Percentiles rank a stretch among this genome's conserved stretches.
Evolutionary conservation across 2,113 vertebrate species (phyloP).

Genomic region (Psophia crepitans): DNA sequence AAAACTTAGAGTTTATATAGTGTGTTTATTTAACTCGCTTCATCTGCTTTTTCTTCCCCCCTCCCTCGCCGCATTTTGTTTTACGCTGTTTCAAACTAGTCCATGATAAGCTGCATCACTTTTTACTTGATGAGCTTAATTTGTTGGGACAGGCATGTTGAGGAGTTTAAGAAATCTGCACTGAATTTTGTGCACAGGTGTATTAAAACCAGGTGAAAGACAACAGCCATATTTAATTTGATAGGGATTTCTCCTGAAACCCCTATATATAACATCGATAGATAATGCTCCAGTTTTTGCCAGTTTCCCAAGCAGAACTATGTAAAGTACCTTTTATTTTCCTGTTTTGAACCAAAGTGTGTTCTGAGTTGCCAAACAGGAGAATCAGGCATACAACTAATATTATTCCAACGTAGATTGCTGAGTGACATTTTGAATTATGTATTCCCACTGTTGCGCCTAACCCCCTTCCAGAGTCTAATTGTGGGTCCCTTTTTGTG

Average conservation of each 20-base stretch:
- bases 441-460: background rate
- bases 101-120: background rate
- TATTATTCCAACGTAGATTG: background rate
- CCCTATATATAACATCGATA: too few species aligned
- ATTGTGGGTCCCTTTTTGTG: background rate
- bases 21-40: background rate
- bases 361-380: slow-evolving; percentile 4
- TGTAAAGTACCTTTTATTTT: background rate
- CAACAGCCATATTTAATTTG: background rate
- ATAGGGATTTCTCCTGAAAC: background rate
- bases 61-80: background rate
- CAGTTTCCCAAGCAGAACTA: background rate
- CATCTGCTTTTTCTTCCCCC: rapidly evolving
- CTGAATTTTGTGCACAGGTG: background rate
- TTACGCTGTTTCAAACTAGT: background rate
- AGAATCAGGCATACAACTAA: background rate
- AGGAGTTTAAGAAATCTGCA: background rate
- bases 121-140: background rate
- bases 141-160: background rate
- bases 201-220: background rate
- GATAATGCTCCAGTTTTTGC: background rate
- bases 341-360: background rate
- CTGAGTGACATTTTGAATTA: slow-evolving; percentile 29
- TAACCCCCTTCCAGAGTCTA: background rate
- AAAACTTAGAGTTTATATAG: background rate